Percentiles rank a stretch among this genome's conserved stretches.
These are phyloP conservation scores for Aythya baeri DNA, from an alignment of 2,113 vertebrate genomes.

Conservation along the genomic window DNA sequence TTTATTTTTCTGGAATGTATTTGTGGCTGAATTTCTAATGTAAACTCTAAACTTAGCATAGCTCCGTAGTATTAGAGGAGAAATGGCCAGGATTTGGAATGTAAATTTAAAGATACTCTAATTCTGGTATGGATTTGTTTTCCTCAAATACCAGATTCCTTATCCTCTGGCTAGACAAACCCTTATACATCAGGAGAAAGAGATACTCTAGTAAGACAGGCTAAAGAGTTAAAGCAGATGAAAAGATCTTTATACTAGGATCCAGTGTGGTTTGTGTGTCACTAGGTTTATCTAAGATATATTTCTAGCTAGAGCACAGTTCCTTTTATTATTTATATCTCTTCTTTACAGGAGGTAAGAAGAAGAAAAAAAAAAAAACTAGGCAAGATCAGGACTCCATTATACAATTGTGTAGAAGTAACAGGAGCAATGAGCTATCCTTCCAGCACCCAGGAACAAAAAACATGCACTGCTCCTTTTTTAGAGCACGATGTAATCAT, in stretches of 20 bases:
- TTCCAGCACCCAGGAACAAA: too few relatives aligned
- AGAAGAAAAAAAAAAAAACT: not conserved
- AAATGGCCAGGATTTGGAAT: not conserved
- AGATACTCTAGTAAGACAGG: not conserved
- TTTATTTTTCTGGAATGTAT: not conserved
- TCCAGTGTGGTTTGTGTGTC: not conserved
- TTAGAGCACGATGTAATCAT: not conserved
- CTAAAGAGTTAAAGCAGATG: not conserved
- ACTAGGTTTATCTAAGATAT: not conserved
- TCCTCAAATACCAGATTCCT: not conserved
- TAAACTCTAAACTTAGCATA: not conserved
- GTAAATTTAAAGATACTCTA: not conserved
- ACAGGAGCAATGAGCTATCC: not conserved
- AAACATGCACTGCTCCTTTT: not conserved
- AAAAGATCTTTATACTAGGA: not conserved
- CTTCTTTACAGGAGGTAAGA: not conserved
- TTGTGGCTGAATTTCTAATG: not conserved
- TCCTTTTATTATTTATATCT: not conserved
- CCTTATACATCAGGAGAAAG: not conserved
- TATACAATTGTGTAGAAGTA: not conserved
- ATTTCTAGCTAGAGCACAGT: not conserved
- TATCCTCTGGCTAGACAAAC: not conserved
- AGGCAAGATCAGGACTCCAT: not conserved
- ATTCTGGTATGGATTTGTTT: not conserved
- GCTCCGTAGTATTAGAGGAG: not conserved